These are phyloP conservation scores for Cantharis rufa DNA, from an alignment of 2,888 invertebrate species.

Conservation along the genomic window DNA sequence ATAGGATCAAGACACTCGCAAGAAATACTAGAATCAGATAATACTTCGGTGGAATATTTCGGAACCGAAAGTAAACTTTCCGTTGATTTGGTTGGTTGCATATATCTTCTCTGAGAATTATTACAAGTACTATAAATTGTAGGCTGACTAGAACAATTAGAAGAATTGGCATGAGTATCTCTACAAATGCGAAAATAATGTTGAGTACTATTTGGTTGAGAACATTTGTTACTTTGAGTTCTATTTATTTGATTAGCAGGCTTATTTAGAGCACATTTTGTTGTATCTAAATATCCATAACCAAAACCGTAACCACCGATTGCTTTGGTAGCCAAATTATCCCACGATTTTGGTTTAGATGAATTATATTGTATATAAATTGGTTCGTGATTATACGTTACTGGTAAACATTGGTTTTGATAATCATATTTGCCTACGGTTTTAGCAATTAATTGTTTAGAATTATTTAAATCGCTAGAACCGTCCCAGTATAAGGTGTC, in stretches of 20 bases:
- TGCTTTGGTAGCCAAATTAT: conserved; percentile 83
- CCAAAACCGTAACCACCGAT: conserved; percentile 87
- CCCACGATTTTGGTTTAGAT: conserved; percentile 86
- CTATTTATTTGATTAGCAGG: conserved; percentile 40
- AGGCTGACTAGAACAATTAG: conserved; percentile 63
- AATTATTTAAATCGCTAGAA: conserved; percentile 48
- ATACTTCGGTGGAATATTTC: conserved; percentile 65
- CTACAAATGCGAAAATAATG: conserved; percentile 53
- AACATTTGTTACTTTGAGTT: conserved; percentile 53
- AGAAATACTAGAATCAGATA: conserved; percentile 70
- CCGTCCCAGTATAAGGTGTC: conserved; percentile 85
- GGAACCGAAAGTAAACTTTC: conserved; percentile 75
- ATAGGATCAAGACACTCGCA: conserved; percentile 69
- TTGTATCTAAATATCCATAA: conserved; percentile 79
- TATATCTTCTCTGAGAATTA: conserved; percentile 52
- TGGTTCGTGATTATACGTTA: conserved; percentile 53
- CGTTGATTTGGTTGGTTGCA: conserved; percentile 77
- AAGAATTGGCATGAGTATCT: conserved; percentile 61
- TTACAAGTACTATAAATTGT: conserved; percentile 42
- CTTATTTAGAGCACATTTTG: conserved; percentile 49
- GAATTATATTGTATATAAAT: conserved; percentile 58
- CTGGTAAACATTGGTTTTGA: conserved; percentile 47
- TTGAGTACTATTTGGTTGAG: conserved; percentile 45
- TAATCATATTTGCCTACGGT: conserved; percentile 55
- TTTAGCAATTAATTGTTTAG: conserved; percentile 55